phyloP scores from a whole-genome alignment of 1,140 invertebrate genomes.

The Drosophila willistoni region DNA sequence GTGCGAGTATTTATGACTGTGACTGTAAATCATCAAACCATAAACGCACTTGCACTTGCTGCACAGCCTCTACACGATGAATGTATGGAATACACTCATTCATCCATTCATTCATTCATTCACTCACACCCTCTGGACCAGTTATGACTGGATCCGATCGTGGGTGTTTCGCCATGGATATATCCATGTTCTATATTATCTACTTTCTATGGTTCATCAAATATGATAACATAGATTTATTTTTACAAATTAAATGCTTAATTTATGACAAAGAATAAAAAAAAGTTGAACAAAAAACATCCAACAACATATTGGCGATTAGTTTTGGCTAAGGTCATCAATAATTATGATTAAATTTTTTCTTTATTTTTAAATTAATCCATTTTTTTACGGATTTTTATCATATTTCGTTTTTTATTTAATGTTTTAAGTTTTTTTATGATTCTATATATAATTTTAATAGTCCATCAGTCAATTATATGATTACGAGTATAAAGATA shows the following conservation, averaged over 20 bases:
- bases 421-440: too few relatives aligned
- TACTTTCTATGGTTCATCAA: not conserved
- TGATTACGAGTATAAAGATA: too few relatives aligned
- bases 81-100: conserved; percentile 14
- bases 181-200: not conserved
- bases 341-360: not conserved
- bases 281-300: not conserved
- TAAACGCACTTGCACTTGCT: conserved; percentile 73
- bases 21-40: conserved; percentile 83
- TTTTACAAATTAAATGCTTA: not conserved
- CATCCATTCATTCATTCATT: not conserved
- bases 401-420: not conserved
- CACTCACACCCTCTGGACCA: conserved; percentile 2
- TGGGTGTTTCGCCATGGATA: not conserved
- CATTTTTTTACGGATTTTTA: not conserved
- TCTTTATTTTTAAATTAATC: not conserved
- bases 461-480: too few relatives aligned
- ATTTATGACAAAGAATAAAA: not conserved
- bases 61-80: conserved; percentile 55
- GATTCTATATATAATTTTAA: too few relatives aligned
- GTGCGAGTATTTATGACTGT: conserved; percentile 80
- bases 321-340: not conserved
- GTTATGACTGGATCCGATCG: not conserved
- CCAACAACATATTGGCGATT: not conserved
- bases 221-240: conserved; percentile 1